Conservation (phyloP, 2,888 invertebrate genomes). For the Dione vanillae region DNA sequence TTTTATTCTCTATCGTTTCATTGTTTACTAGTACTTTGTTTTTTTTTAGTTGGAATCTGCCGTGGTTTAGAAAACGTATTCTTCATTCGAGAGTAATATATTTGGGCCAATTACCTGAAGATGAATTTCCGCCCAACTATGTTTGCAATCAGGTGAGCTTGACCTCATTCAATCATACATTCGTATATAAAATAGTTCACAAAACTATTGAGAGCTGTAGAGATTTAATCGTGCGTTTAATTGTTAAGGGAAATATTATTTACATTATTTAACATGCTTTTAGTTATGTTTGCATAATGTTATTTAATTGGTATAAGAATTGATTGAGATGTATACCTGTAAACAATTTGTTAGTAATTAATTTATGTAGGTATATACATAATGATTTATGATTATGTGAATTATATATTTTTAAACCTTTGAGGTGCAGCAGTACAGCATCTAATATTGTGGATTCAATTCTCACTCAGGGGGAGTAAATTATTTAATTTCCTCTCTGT, state of each 20-base stretch:
- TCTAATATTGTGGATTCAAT: too few species aligned
- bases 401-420: too few species aligned
- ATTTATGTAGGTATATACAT: not conserved
- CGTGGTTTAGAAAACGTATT: constrained; percentile 90
- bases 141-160: constrained; percentile 93
- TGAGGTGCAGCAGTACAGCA: too few species aligned
- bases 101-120: constrained; percentile 89
- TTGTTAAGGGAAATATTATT: not conserved
- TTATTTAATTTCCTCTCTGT: too few species aligned
- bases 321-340: not conserved
- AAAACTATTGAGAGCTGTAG: constrained; percentile 12
- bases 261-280: not conserved
- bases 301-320: not conserved
- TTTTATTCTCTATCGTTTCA: constrained; percentile 42
- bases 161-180: constrained; percentile 35
- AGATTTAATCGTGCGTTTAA: constrained; percentile 11
- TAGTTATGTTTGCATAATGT: not conserved
- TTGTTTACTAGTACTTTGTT: constrained; percentile 44
- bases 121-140: constrained; percentile 96
- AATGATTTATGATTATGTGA: not conserved
- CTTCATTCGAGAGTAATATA: constrained; percentile 90
- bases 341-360: too few species aligned
- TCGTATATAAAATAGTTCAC: constrained; percentile 13
- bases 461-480: too few species aligned
- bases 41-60: constrained; percentile 89